Conservation (phyloP, 2,888 invertebrate species). For the Cephalotes varians region DNA sequence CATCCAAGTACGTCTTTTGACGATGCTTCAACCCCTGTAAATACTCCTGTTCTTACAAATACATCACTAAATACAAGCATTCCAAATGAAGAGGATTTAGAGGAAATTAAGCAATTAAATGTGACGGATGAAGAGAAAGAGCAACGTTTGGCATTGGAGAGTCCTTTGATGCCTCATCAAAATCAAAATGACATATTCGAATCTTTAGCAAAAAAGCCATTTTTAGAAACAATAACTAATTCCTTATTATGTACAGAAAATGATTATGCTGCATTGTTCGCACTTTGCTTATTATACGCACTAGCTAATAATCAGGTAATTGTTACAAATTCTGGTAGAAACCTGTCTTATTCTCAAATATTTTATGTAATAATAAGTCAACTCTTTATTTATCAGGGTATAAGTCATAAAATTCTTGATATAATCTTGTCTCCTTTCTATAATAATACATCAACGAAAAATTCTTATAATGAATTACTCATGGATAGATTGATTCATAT, state of each 20-base stretch:
- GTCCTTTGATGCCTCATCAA: conserved; percentile 73
- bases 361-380: conserved; percentile 20
- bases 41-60: conserved; percentile 51
- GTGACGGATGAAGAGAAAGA: conserved; percentile 98
- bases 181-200: conserved; percentile 74
- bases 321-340: conserved; percentile 11
- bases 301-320: conserved; percentile 97
- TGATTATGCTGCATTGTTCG: conserved; percentile 97
- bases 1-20: conserved; percentile 73
- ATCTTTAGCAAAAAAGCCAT: conserved; percentile 90
- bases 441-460: conserved; percentile 86
- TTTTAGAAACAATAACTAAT: conserved; percentile 95
- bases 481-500: conserved; percentile 95
- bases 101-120: conserved; percentile 88
- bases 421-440: conserved; percentile 90
- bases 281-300: conserved; percentile 96
- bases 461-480: conserved; percentile 93
- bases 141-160: conserved; percentile 86
- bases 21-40: conserved; percentile 24
- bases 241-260: conserved; percentile 96
- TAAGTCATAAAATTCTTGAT: conserved; percentile 93
- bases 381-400: conserved; percentile 87
- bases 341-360: neutral
- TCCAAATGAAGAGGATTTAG: conserved; percentile 63
- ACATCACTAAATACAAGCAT: conserved; percentile 50